Base-by-base conservation (phyloP, 2,888 invertebrate species). In the Hydrotaea diabolus region DNA sequence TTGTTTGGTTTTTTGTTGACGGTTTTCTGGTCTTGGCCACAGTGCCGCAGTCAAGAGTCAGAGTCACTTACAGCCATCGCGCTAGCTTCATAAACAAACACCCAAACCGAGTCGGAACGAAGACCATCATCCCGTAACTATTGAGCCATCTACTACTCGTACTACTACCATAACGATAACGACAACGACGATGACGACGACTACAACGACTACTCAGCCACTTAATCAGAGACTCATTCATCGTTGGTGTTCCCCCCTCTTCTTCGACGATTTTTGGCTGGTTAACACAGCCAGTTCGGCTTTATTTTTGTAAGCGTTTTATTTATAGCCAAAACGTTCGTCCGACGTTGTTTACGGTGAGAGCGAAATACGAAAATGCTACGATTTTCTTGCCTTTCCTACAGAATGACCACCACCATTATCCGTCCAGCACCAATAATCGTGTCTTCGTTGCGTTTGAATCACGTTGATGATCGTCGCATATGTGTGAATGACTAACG, bases 1-100 rank as follows among this genome's bases (percentile, higher is more conserved):
- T 83, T 86, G 86, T 86, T 75, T 88, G 86, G 79, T 79, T 69
- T 84, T 81, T 79, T 85, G 81, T 81, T 84, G 85, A 74, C 83
- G 71, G 83, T 46, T 46, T 69, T 17, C 59, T 77, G 76, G 84
- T 79, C 80, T 74, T 74, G 53, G 36, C 77, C 43, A 46, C 77
- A 64, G 73, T 73, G n/a, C n/a, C 53, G 31, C 53, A 73, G 72
- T 23, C n/a, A 15, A n/a, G 17, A 64, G 66, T 13, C 69, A 55
- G 55, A 85, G 69, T 73, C 55, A 46, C n/a, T 31, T 15, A 71
- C n/a, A 64, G 39, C 23, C 49, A 53, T 36, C n/a, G 39, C 76
- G 55, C 53, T 66, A 62, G 43, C 57, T 55, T 81, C 73, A 81
- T 85, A 85, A 85, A 85, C 81, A 85, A 81, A 85, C 81, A 85